Conservation (phyloP, 1,140 invertebrate species). For the Drosophila teissieri region DNA sequence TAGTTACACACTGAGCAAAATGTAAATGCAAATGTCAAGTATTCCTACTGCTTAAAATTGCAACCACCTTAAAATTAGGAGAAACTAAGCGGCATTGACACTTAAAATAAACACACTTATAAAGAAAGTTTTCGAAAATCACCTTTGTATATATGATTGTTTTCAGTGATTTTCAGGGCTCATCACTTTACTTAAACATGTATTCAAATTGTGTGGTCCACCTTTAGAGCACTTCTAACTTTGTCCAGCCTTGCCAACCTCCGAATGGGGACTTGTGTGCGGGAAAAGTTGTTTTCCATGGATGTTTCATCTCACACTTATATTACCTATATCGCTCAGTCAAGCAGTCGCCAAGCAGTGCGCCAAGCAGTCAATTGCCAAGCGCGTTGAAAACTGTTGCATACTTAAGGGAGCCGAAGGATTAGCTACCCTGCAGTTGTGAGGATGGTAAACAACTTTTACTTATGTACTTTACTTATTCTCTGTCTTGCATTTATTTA, state of each 20-base stretch:
- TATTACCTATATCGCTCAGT: conserved; percentile 7
- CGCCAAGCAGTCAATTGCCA: conserved; percentile 8
- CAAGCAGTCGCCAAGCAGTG: conserved; percentile 27
- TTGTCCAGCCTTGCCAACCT: neutral
- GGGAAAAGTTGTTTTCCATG: conserved; percentile 1
- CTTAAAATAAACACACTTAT: too few species aligned
- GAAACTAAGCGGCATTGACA: too few species aligned
- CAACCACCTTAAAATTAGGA: too few species aligned
- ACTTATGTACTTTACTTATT: too few species aligned
- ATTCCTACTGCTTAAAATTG: neutral
- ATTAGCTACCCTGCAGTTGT: too few species aligned
- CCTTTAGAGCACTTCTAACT: conserved; percentile 1
- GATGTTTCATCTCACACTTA: conserved; percentile 13
- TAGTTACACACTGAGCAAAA: neutral
- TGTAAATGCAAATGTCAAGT: neutral
- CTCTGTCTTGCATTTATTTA: too few species aligned
- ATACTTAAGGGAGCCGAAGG: conserved; percentile 17
- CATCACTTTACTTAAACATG: conserved; percentile 29
- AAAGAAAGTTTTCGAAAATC: neutral
- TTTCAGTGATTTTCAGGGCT: neutral
- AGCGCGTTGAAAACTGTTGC: conserved; percentile 24
- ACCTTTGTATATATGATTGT: neutral
- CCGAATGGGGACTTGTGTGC: neutral
- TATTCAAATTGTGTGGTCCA: conserved; percentile 50
- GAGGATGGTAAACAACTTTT: too few species aligned